phyloP scores from a whole-genome alignment of 2,888 invertebrate species.

The Sinhomidia bicolor region DNA sequence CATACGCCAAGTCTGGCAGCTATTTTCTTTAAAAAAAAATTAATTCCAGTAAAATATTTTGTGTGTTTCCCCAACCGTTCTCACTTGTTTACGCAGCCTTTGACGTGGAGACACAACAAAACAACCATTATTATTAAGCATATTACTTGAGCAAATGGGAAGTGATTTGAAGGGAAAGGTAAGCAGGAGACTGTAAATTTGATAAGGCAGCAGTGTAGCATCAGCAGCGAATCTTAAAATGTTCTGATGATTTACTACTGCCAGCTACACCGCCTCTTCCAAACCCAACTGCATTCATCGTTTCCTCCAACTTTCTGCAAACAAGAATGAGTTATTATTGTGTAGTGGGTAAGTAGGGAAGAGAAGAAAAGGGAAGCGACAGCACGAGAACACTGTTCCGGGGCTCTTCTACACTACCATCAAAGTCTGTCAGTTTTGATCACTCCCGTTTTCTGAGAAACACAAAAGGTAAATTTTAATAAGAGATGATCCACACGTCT shows the following conservation, averaged over 20 bases:
- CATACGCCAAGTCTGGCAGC: no score
- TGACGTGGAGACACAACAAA: not conserved
- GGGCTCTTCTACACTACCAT: not conserved
- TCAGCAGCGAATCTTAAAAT: conserved; percentile 11
- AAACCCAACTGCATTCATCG: not conserved
- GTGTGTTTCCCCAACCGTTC: no score
- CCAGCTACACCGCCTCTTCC: not conserved
- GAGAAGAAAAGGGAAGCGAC: not conserved
- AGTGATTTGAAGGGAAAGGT: no score
- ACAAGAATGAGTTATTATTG: not conserved
- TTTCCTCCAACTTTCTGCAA: not conserved
- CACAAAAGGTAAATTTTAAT: conserved; percentile 47
- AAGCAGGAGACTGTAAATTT: no score
- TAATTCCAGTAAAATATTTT: no score
- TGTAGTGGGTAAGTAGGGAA: not conserved
- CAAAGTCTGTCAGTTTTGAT: conserved; percentile 50
- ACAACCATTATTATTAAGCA: no score
- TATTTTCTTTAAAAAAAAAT: no score
- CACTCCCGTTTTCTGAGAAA: not conserved
- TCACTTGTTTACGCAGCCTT: not conserved
- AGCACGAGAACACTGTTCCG: not conserved
- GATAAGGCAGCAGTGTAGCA: not conserved
- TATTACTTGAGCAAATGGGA: no score
- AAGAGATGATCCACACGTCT: conserved; percentile 32
- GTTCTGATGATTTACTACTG: conserved; percentile 15